phyloP scores from a whole-genome alignment of 2,888 invertebrate species.

The Chymomyza procnemis region DNA sequence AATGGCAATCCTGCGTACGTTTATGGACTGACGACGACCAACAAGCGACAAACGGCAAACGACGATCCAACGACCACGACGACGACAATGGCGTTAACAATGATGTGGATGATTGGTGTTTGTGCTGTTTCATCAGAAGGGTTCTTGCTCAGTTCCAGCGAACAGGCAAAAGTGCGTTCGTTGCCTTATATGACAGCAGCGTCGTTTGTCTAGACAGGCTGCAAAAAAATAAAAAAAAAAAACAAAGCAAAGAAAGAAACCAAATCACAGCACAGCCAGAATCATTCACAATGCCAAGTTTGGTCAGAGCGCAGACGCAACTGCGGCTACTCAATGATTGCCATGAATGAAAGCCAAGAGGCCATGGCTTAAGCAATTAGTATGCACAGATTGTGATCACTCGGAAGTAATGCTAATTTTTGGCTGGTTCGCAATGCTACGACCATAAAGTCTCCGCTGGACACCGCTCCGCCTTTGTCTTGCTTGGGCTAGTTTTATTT shows the following conservation, averaged over 20 bases:
- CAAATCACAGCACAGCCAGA: conserved; percentile 57
- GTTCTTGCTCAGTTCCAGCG: conserved; percentile 50
- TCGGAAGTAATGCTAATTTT: conserved; percentile 78
- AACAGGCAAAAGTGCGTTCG: conserved; percentile 42
- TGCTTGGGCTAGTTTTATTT: conserved; percentile 48
- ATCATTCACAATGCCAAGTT: conserved; percentile 69
- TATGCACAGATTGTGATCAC: conserved; percentile 78
- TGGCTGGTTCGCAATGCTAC: conserved; percentile 4
- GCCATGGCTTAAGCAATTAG: conserved; percentile 69
- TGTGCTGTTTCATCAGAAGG: conserved; percentile 53
- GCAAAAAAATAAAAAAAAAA: conserved; percentile 20
- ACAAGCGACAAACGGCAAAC: conserved; percentile 15
- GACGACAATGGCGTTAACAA: conserved; percentile 61
- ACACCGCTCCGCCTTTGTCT: too few species aligned
- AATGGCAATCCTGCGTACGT: conserved; percentile 60
- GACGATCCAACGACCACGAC: conserved; percentile 14
- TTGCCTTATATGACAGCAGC: conserved; percentile 56
- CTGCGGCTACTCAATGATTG: conserved; percentile 64
- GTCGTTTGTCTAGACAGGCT: conserved; percentile 61
- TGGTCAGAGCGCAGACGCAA: conserved; percentile 31
- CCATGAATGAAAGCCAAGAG: conserved; percentile 66
- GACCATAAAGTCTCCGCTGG: not conserved
- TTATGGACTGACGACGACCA: conserved; percentile 63
- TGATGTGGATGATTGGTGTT: conserved; percentile 71
- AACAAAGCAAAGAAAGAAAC: conserved; percentile 27